Percentiles rank a stretch among this genome's conserved stretches.
Evolutionary conservation across 2,113 vertebrate species (phyloP).

Genomic region (Todiramphus chloris): DNA sequence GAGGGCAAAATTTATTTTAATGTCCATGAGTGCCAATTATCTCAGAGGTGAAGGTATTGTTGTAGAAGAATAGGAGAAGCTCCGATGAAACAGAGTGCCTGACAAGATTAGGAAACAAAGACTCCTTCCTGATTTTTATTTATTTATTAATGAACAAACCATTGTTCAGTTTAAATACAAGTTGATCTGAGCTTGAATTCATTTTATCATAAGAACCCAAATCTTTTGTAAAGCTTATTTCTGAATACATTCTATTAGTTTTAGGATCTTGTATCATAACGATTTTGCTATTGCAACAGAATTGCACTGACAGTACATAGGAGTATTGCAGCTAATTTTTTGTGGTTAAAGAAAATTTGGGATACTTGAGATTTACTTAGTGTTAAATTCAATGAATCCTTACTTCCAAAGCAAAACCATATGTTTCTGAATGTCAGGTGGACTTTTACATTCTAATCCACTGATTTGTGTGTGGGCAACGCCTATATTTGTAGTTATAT

Average conservation of each 20-base stretch:
- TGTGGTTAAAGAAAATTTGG: neutral
- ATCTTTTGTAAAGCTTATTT: neutral
- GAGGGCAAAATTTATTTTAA: slow-evolving; percentile 52
- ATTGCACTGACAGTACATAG: neutral
- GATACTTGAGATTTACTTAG: neutral
- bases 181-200: neutral
- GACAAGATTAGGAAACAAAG: slow-evolving; percentile 14
- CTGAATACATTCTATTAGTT: neutral
- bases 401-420: neutral
- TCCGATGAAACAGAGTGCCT: neutral
- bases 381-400: neutral
- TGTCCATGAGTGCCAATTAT: slow-evolving; percentile 22
- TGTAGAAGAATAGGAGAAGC: slow-evolving; percentile 27
- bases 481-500: neutral
- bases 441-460: neutral
- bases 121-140: neutral
- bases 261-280: neutral
- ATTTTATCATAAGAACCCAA: neutral
- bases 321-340: neutral
- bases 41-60: slow-evolving; percentile 34
- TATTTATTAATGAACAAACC: neutral
- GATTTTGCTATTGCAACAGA: neutral
- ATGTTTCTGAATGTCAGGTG: neutral
- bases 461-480: neutral
- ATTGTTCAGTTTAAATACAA: neutral